Percentiles rank a stretch among this genome's conserved stretches.
Conservation (phyloP, 2,888 invertebrate genomes). For the Vandiemenella viatica region DNA sequence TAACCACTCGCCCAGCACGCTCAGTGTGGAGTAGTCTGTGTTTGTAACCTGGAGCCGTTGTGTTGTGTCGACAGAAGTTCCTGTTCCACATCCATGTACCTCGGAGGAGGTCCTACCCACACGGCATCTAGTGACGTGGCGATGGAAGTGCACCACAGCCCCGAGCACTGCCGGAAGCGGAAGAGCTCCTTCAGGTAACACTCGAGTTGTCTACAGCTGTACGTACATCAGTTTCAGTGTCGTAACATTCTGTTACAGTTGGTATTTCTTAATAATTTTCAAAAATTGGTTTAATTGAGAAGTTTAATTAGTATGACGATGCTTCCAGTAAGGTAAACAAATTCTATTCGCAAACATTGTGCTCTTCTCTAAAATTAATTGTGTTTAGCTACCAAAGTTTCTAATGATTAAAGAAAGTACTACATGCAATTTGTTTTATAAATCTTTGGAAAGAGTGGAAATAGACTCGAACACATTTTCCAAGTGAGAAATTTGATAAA, state of each 20-base stretch:
- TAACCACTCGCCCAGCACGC: too few relatives aligned
- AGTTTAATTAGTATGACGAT: background rate
- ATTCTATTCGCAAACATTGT: background rate
- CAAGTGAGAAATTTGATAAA: too few relatives aligned
- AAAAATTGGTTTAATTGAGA: background rate
- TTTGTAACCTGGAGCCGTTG: too few relatives aligned
- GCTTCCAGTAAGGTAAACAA: background rate
- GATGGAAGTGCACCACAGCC: conserved; percentile 20
- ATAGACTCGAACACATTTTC: too few relatives aligned
- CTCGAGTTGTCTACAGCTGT: too few relatives aligned
- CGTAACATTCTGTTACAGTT: background rate
- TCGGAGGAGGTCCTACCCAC: conserved; percentile 9
- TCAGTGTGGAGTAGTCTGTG: too few relatives aligned
- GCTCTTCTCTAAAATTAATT: too few relatives aligned
- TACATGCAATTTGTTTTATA: too few relatives aligned
- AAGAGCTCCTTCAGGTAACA: conserved; percentile 14
- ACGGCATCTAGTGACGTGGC: conserved; percentile 17
- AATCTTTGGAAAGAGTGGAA: too few relatives aligned
- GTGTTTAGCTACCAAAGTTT: too few relatives aligned
- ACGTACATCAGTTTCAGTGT: background rate
- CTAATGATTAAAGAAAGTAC: too few relatives aligned
- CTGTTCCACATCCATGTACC: conserved; percentile 20
- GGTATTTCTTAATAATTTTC: background rate
- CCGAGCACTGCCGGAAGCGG: conserved; percentile 15
- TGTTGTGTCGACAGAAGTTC: conserved; percentile 22